Evolutionary conservation across 2,797 vertebrate species (phyloP).

Genomic region (Lacerta agilis): DNA sequence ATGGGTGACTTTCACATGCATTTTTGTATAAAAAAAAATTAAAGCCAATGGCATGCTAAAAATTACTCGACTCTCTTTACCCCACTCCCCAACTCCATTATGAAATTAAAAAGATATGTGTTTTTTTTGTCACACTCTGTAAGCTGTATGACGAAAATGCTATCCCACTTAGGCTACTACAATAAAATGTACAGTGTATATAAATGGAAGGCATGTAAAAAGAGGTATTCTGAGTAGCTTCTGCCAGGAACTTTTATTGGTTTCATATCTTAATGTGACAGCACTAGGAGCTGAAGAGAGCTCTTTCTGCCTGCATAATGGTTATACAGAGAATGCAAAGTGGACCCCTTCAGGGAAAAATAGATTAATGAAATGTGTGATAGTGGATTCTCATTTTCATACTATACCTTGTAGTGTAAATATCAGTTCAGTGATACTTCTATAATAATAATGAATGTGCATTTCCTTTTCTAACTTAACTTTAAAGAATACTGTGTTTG

Average conservation of each 20-base stretch:
- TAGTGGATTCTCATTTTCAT: not conserved
- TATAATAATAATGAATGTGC: not conserved
- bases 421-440: not conserved
- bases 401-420: not conserved
- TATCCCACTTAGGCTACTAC: not conserved
- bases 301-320: not conserved
- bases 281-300: not conserved
- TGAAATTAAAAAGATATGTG: not conserved
- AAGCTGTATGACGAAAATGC: too few relatives aligned
- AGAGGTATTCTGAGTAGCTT: fast-evolving
- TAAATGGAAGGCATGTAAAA: not conserved
- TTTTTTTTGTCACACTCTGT: too few relatives aligned
- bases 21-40: too few relatives aligned
- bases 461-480: not conserved
- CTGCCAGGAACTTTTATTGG: not conserved
- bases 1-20: too few relatives aligned
- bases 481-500: not conserved
- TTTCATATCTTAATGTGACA: not conserved
- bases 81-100: too few relatives aligned
- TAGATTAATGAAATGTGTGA: not conserved
- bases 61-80: not conserved
- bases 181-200: not conserved
- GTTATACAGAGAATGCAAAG: not conserved
- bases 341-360: not conserved
- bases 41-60: not conserved